A percentile compares a stretch with the other conserved stretches of the same genome.
phyloP scores from a whole-genome alignment of 1,140 invertebrate species.

The Tachypleus tridentatus region DNA sequence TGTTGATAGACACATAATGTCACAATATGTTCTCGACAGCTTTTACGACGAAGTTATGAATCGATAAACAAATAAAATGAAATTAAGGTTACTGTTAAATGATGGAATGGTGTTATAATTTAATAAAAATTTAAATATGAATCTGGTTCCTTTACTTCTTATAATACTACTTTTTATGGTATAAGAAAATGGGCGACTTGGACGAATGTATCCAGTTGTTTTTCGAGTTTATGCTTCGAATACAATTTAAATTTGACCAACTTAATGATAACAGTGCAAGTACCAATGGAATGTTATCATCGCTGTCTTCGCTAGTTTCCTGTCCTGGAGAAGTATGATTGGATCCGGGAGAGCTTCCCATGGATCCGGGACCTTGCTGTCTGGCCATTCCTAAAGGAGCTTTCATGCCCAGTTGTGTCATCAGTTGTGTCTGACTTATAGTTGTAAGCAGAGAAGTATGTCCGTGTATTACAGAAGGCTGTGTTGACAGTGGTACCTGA shows the following conservation, averaged over 20 bases:
- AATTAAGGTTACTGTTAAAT: not conserved
- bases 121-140: not conserved
- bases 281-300: constrained; percentile 58
- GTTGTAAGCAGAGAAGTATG: no score
- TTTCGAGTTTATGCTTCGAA: not conserved
- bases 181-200: no score
- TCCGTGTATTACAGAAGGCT: no score
- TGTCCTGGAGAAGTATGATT: constrained; percentile 28
- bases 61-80: not conserved
- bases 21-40: no score
- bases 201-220: not conserved
- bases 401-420: no score
- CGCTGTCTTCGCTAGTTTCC: constrained; percentile 68
- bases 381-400: no score
- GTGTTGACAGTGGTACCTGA: no score
- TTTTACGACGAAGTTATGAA: not conserved
- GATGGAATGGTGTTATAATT: not conserved
- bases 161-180: no score
- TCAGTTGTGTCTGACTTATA: no score
- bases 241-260: not conserved
- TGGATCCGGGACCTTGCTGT: constrained; percentile 2
- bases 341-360: constrained; percentile 17
- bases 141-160: no score
- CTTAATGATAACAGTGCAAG: constrained; percentile 8
- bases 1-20: no score